Percentiles rank a stretch among this genome's conserved stretches.
phyloP scores from a whole-genome alignment of 1,140 invertebrate genomes.

The Sarcophaga bullata region DNA sequence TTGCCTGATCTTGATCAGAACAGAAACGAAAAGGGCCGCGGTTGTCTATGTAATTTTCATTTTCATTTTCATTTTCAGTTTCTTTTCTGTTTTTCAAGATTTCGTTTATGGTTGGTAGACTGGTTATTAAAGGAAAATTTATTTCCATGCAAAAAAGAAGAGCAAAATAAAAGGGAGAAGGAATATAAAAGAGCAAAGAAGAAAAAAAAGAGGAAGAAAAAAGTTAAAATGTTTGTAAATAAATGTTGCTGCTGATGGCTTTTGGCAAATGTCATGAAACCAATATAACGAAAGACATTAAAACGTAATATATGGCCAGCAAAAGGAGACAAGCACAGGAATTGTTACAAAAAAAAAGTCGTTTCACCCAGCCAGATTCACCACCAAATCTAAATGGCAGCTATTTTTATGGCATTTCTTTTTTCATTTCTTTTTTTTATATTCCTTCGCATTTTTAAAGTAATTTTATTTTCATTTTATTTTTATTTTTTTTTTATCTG shows the following conservation, averaged over 20 bases:
- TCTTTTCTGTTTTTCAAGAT: not conserved
- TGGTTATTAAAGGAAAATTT: no score
- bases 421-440: not conserved
- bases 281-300: not conserved
- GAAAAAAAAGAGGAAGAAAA: no score
- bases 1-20: no score
- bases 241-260: conserved; percentile 37
- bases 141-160: not conserved
- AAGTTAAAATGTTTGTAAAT: not conserved
- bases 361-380: not conserved
- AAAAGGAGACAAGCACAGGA: not conserved
- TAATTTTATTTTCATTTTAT: not conserved
- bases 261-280: conserved; percentile 41
- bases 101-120: no score
- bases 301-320: not conserved
- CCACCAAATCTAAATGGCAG: not conserved
- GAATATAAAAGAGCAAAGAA: not conserved
- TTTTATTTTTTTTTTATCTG: not conserved
- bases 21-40: no score
- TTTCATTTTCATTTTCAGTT: not conserved
- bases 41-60: not conserved
- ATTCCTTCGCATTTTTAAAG: not conserved
- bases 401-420: not conserved
- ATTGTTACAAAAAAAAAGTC: not conserved
- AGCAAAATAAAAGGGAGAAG: not conserved